Conservation (phyloP, 2,888 invertebrate species). For the Hololepta plana region DNA sequence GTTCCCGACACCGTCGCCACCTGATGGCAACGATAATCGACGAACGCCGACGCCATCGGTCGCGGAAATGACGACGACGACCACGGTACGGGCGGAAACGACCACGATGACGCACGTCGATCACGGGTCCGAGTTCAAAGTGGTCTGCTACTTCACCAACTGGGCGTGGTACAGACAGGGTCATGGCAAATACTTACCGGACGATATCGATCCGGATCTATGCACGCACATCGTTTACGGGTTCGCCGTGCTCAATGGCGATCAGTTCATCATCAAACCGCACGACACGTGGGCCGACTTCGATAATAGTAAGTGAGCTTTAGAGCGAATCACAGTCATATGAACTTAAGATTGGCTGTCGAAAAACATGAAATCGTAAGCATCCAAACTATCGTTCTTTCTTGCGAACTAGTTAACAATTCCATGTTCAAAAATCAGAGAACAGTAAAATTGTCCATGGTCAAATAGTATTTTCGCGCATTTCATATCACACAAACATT, state of each 20-base stretch:
- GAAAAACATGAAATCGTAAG: too few species aligned
- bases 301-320: conserved; percentile 66
- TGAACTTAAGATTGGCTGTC: too few species aligned
- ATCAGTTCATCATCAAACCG: conserved; percentile 57
- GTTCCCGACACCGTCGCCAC: not conserved
- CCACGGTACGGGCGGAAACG: not conserved
- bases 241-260: conserved; percentile 70
- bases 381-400: too few species aligned
- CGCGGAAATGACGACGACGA: conserved; percentile 5
- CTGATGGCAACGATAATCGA: not conserved
- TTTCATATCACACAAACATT: too few species aligned
- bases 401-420: too few species aligned
- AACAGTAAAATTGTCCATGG: too few species aligned
- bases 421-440: too few species aligned
- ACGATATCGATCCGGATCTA: conserved; percentile 64
- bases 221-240: conserved; percentile 89
- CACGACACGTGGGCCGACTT: conserved; percentile 81
- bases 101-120: conserved; percentile 11
- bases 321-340: too few species aligned
- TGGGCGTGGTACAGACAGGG: conserved; percentile 85
- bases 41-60: not conserved
- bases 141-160: conserved; percentile 83
- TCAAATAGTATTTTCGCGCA: too few species aligned
- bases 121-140: conserved; percentile 37
- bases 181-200: conserved; percentile 62